Evolutionary conservation across 2,888 invertebrate species (phyloP), one percentile per base, ranked within the genome.

Genomic region (Pristionchus entomophagus): DNA sequence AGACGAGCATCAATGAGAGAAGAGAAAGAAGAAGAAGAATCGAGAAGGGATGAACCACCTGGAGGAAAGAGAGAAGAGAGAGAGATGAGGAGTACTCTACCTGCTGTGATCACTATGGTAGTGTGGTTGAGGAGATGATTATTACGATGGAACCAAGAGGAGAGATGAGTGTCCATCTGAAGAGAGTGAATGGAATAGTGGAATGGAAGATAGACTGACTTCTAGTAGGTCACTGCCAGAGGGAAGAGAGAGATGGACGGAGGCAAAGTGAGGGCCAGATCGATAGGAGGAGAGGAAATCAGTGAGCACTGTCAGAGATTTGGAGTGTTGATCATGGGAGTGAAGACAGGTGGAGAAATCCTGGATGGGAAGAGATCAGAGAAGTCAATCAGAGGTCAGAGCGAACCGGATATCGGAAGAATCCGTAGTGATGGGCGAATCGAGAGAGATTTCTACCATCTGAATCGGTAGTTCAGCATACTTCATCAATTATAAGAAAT

Each of bases 361-460:
- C 69, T 35, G 22, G 32, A 69, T 1, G n/a, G n/a, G n/a, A n/a
- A 2, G 0, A 38, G 38, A 1, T 69, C 5, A 41, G 38, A 38
- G 0, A 38, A 38, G 4, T 4, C 6, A 4, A 22, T 4, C 8
- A n/a, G 22, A 22, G 22, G 19, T 10, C 14, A 32, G 8, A 38
- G 38, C 73, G 41, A 35, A 73, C 41, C 38, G 73, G 73, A 45
- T 45, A 73, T 35, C 38, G 69, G n/a, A 69, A 69, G 32, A 19
- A 38, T 41, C 73, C 73, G 26, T 73, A 73, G 26, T 73, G 73
- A 26, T 73, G 41, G 26, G 73, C 73, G 41, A 45, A 45, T 12
- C n/a, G 41, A 10, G 73, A 73, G 2, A 73, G 73, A 73, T 73
- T 41, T 45, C 73, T 38, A 26, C 73, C 35, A 65, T 65, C 65